Evolutionary conservation across 2,888 invertebrate genomes (phyloP).

Genomic region (Mesoligia furuncula): DNA sequence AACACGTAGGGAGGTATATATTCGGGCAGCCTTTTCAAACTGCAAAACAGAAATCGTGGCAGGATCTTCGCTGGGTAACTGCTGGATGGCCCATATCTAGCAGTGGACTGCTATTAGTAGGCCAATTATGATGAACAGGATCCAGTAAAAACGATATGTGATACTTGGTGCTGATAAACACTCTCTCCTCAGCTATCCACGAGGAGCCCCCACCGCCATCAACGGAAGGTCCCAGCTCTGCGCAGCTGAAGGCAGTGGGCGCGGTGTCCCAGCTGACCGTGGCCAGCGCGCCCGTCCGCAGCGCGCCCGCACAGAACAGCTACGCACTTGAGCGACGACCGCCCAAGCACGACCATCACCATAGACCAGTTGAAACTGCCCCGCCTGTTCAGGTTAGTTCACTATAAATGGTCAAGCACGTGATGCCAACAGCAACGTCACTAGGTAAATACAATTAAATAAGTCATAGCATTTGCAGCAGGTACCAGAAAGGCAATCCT

Average conservation of each 20-base stretch:
- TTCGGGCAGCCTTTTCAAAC: neutral
- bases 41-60: neutral
- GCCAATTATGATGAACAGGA: neutral
- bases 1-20: neutral
- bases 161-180: neutral
- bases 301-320: slow-evolving; percentile 91
- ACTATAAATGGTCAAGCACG: neutral
- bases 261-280: slow-evolving; percentile 91
- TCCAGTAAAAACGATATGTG: neutral
- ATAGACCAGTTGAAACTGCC: slow-evolving; percentile 81
- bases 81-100: neutral
- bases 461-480: neutral
- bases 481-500: neutral
- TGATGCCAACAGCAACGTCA: too few species aligned
- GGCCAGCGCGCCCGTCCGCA: slow-evolving; percentile 91
- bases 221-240: slow-evolving; percentile 75
- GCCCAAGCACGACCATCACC: slow-evolving; percentile 80
- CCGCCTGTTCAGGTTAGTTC: slow-evolving; percentile 77
- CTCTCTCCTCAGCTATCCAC: slow-evolving; percentile 69
- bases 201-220: slow-evolving; percentile 75
- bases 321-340: slow-evolving; percentile 85
- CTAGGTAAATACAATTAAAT: neutral
- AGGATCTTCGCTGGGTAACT: neutral
- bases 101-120: neutral
- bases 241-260: slow-evolving; percentile 85